Evolutionary conservation across 2,113 vertebrate genomes (phyloP).

Genomic region (Pionites leucogaster): DNA sequence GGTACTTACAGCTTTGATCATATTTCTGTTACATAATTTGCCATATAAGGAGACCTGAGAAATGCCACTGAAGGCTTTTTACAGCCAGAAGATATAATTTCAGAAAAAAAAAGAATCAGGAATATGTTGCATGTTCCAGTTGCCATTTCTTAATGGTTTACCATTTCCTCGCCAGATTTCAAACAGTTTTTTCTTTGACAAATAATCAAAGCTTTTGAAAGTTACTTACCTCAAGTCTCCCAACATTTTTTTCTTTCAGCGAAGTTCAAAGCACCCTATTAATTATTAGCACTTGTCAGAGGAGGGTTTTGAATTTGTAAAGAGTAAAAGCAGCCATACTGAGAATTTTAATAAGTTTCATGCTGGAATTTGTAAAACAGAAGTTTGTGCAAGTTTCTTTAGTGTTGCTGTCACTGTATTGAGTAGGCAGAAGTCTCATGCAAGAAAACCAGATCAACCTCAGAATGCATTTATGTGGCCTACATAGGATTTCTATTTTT

Average conservation of each 20-base stretch:
- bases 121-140: not conserved
- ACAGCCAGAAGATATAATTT: constrained; percentile 49
- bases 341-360: constrained; percentile 54
- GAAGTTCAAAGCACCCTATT: constrained; percentile 62
- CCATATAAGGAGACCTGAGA: constrained; percentile 37
- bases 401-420: not conserved
- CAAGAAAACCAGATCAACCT: not conserved
- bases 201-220: constrained; percentile 65
- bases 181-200: constrained; percentile 32
- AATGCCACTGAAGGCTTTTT: constrained; percentile 50
- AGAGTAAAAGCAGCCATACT: constrained; percentile 29
- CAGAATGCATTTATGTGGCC: not conserved
- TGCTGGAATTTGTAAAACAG: constrained; percentile 36
- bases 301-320: constrained; percentile 61
- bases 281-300: constrained; percentile 58
- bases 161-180: constrained; percentile 25
- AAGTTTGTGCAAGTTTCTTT: constrained; percentile 19
- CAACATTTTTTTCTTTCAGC: not conserved
- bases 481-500: not conserved
- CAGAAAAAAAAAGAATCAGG: not conserved
- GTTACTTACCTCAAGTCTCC: constrained; percentile 60
- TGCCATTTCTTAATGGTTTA: constrained; percentile 45
- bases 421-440: not conserved
- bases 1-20: constrained; percentile 49
- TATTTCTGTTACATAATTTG: constrained; percentile 52